phyloP scores from a whole-genome alignment of 2,888 invertebrate species.

The Isoperla grammatica region DNA sequence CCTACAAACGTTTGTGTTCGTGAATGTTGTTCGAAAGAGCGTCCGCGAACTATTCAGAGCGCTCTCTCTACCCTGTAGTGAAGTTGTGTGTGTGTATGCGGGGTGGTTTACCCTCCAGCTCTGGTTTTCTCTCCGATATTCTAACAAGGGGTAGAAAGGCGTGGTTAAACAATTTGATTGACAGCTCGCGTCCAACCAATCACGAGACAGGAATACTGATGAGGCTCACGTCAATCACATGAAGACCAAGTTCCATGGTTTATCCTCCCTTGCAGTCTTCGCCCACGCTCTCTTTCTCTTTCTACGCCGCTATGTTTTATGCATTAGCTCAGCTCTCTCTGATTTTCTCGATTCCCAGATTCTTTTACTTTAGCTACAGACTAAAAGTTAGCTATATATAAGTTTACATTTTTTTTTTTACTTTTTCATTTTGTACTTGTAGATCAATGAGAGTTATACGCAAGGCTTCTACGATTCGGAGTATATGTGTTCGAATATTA shows the following conservation, averaged over 20 bases:
- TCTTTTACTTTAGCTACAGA: constrained; percentile 6
- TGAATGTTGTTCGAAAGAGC: too few relatives aligned
- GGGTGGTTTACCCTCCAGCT: constrained; percentile 1
- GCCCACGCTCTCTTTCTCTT: constrained; percentile 35
- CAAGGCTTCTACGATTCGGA: too few relatives aligned
- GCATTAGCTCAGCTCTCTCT: constrained; percentile 4
- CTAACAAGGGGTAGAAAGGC: constrained; percentile 16
- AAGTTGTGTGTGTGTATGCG: neutral
- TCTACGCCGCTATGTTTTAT: constrained; percentile 20
- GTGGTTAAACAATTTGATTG: constrained; percentile 58
- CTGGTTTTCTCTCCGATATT: constrained; percentile 9
- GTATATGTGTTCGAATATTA: too few relatives aligned
- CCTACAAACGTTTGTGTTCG: too few relatives aligned
- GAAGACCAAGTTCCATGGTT: constrained; percentile 14
- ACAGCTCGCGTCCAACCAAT: constrained; percentile 74
- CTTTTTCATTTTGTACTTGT: too few relatives aligned
- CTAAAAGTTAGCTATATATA: too few relatives aligned
- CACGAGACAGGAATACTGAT: constrained; percentile 68
- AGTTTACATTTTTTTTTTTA: too few relatives aligned
- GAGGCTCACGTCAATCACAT: constrained; percentile 69
- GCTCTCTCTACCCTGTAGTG: too few relatives aligned
- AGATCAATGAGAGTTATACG: too few relatives aligned
- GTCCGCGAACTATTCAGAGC: too few relatives aligned
- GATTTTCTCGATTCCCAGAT: constrained; percentile 11
- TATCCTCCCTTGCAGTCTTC: constrained; percentile 38